Conservation (phyloP, 2,113 vertebrate species). For the Oncorhynchus mykiss region DNA sequence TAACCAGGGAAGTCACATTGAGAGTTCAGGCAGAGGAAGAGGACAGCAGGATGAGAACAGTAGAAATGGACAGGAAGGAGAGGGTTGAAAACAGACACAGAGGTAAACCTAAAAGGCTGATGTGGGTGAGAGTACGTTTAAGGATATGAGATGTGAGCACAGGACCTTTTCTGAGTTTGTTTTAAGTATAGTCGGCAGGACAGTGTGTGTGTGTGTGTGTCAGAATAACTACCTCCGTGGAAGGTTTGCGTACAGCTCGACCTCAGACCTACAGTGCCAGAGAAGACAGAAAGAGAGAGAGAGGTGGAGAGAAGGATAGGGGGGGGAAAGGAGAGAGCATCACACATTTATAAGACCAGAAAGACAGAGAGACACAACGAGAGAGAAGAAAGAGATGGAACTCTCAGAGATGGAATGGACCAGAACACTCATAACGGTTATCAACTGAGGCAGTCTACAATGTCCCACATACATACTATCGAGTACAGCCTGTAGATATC, state of each 20-base stretch:
- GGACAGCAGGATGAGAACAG: slow-evolving; percentile 19
- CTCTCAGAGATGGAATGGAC: slow-evolving; percentile 9
- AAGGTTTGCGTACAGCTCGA: slow-evolving; percentile 78
- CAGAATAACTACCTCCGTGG: slow-evolving; percentile 73
- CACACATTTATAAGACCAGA: slow-evolving; percentile 48
- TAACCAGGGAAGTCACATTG: too few species aligned
- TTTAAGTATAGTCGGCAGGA: too few species aligned
- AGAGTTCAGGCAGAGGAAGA: background rate
- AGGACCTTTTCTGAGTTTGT: too few species aligned
- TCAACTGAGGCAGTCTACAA: too few species aligned
- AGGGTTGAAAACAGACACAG: slow-evolving; percentile 34
- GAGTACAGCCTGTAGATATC: background rate
- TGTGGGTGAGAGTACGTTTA: background rate
- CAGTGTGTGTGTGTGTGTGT: slow-evolving; percentile 20
- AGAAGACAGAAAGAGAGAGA: slow-evolving; percentile 53
- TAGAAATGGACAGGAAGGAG: slow-evolving; percentile 40
- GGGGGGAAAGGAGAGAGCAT: slow-evolving; percentile 46
- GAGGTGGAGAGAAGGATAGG: slow-evolving; percentile 35
- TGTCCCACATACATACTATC: too few species aligned
- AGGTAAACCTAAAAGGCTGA: slow-evolving; percentile 17
- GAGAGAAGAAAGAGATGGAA: slow-evolving; percentile 7
- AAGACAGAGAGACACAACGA: slow-evolving; percentile 37
- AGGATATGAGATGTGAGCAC: too few species aligned
- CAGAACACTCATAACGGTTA: too few species aligned
- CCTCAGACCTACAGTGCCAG: slow-evolving; percentile 73